Percentiles rank a stretch among this genome's conserved stretches.
Evolutionary conservation across 2,888 invertebrate genomes (phyloP).

Genomic region (Netelia virgata): DNA sequence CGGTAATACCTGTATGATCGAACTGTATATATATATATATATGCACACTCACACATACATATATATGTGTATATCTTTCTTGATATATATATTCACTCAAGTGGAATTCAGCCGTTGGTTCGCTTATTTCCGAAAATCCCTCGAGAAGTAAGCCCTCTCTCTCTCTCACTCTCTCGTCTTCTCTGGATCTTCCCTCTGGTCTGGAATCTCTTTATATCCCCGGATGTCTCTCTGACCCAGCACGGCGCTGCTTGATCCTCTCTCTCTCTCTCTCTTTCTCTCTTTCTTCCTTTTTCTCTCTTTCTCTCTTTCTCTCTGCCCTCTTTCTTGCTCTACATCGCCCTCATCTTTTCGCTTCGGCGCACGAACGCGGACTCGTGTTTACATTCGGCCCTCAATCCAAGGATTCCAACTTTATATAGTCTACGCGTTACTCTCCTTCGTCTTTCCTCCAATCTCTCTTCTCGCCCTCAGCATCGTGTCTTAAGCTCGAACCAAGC

Average conservation of each 20-base stretch:
- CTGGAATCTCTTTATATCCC: conserved; percentile 44
- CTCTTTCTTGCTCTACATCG: conserved; percentile 50
- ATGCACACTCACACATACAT: neutral
- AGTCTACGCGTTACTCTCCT: neutral
- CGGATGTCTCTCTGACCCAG: conserved; percentile 26
- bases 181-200: conserved; percentile 60
- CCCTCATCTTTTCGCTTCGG: conserved; percentile 66
- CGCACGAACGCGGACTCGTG: conserved; percentile 78
- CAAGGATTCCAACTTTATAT: conserved; percentile 51
- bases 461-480: neutral
- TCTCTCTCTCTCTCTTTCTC: conserved; percentile 22
- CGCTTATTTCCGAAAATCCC: conserved; percentile 55
- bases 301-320: conserved; percentile 16
- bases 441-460: conserved; percentile 1
- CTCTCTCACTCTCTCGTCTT: conserved; percentile 20
- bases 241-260: conserved; percentile 23
- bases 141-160: conserved; percentile 50
- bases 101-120: conserved; percentile 70
- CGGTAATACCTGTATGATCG: neutral
- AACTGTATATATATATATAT: neutral
- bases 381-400: conserved; percentile 74
- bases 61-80: conserved; percentile 49
- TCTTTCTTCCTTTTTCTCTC: conserved; percentile 53
- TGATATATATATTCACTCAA: conserved; percentile 67
- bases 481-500: conserved; percentile 8